phyloP scores from a whole-genome alignment of 2,113 vertebrate genomes.

The Eretmochelys imbricata region DNA sequence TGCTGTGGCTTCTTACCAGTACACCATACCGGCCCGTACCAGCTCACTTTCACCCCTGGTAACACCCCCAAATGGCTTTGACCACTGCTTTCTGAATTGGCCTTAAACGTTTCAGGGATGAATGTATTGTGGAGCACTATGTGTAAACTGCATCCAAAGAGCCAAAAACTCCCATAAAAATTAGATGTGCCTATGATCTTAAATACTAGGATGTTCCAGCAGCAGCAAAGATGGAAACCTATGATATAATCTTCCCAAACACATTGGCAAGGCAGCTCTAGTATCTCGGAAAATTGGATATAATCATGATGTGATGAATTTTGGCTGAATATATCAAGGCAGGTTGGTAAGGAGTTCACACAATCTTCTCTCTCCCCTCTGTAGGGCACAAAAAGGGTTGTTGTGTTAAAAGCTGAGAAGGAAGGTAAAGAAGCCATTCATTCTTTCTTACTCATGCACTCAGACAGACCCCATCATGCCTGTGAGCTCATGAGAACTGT shows the following conservation, averaged over 20 bases:
- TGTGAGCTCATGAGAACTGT: background rate
- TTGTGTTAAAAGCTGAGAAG: background rate
- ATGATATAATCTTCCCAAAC: background rate
- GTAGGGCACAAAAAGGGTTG: background rate
- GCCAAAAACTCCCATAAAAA: background rate
- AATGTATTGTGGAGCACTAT: background rate
- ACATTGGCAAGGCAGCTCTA: background rate
- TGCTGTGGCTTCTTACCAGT: too few species aligned
- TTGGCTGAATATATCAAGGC: background rate
- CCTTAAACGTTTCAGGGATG: background rate
- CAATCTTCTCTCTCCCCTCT: background rate
- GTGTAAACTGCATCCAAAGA: background rate
- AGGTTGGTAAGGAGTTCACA: background rate
- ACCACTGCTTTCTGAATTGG: background rate
- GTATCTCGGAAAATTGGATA: background rate
- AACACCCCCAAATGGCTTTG: background rate
- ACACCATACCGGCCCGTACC: too few species aligned
- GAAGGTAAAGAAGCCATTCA: background rate
- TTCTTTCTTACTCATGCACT: background rate
- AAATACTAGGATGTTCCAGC: background rate
- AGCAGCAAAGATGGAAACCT: background rate
- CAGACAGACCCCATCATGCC: background rate
- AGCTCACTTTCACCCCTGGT: too few species aligned
- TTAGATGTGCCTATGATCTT: background rate
- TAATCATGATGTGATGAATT: background rate